Base-by-base conservation (phyloP, 2,888 invertebrate species). In the Dorcus hopei region DNA sequence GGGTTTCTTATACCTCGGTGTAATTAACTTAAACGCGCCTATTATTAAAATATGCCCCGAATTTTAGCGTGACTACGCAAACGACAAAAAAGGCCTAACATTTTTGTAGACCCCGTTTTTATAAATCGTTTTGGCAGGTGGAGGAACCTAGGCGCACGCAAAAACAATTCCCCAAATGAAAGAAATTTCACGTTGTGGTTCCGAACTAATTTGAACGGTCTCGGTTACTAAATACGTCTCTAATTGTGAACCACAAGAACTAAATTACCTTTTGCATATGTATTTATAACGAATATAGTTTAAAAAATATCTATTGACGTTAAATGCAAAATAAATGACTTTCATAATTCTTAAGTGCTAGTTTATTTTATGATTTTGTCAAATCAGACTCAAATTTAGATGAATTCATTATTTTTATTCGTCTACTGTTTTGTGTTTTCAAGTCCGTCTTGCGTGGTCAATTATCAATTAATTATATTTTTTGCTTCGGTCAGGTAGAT, bases 41-140 rank as follows among this genome's bases (percentile, higher is more conserved):
- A 33, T 53, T 53, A 57, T 57, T 57, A 53, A 49, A 57, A 53
- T 42, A 43, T 53, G 14, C 49, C 57, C 19, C 11, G 52, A 53
- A 48, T 52, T 57, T 57, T 57, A 52, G 57, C 57, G 57, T 57
- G 57, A 49, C 52, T 41, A 57, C 57, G 57, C 57, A 52, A 57
- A 57, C 52, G 52, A 48, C 45, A 52, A 47, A 49, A 52, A 49
- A 41, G n/a, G 33, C 49, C 57, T 57, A 57, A 58, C 48, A 48
- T 53, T 41, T 53, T 19, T 43, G 14, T 54, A 26, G 40, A 49
- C 42, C 38, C 49, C 53, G 50, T 58, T 58, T 58, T 58, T 53
- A 53, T 53, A 53, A 58, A 50, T 53, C 49, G 58, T 58, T 58
- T 52, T 54, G 52, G 58, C 58, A 53, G 52, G 58, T 58, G 52